Percentiles rank a stretch among this genome's conserved stretches.
These are phyloP conservation scores for Eira barbara DNA, from an alignment of 2,113 vertebrate genomes.

Conservation along the genomic window DNA sequence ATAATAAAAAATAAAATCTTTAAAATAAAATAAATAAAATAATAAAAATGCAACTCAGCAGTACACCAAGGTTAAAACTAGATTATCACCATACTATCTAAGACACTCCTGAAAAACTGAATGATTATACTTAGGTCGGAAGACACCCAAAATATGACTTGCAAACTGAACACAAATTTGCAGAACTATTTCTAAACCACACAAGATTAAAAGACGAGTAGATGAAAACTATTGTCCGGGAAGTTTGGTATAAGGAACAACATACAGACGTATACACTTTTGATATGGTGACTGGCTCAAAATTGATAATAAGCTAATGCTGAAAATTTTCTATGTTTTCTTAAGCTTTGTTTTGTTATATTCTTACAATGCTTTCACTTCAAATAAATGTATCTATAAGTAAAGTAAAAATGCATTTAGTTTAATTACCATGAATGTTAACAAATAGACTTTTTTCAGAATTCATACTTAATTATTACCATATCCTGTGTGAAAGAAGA, in stretches of 20 bases:
- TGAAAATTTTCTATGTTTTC: not conserved
- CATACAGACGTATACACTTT: not conserved
- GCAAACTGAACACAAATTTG: not conserved
- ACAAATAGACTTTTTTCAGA: not conserved
- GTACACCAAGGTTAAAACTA: not conserved
- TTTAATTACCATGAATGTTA: not conserved
- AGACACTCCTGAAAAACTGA: not conserved
- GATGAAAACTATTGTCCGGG: not conserved
- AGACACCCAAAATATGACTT: not conserved
- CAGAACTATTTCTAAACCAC: not conserved
- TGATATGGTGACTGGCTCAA: not conserved
- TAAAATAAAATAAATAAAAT: not conserved
- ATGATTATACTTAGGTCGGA: not conserved
- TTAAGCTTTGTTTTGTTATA: not conserved
- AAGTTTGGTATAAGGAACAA: not conserved
- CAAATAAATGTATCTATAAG: not conserved
- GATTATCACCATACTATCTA: not conserved
- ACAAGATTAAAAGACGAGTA: not conserved
- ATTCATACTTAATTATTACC: not conserved
- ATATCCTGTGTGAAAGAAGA: not conserved
- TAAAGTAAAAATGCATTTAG: not conserved
- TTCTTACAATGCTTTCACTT: not conserved
- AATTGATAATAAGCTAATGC: not conserved
- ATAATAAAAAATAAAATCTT: not conserved
- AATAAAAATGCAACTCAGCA: not conserved